Conservation (phyloP, 2,888 invertebrate species). For the Rambutsinella grinnellia region DNA sequence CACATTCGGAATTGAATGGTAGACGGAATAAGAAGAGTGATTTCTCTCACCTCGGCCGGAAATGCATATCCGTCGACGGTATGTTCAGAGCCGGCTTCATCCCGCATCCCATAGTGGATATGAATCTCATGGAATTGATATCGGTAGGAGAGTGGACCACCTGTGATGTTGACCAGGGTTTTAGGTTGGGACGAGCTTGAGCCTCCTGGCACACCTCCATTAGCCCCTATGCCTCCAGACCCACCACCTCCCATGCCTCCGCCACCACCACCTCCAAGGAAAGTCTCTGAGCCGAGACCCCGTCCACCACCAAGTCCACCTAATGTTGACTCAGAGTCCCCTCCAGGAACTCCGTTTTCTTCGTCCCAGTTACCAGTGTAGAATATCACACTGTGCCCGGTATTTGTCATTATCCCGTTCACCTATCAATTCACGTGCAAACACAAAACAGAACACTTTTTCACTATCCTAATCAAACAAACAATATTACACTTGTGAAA, state of each 20-base stretch:
- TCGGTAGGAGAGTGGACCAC: slow-evolving; percentile 95
- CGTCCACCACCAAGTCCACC: slow-evolving; percentile 34
- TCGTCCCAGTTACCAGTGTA: slow-evolving; percentile 66
- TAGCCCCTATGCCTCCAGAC: slow-evolving; percentile 45
- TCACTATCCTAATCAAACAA: slow-evolving; percentile 20
- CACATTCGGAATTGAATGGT: not conserved
- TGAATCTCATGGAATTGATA: slow-evolving; percentile 96
- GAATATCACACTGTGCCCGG: slow-evolving; percentile 95
- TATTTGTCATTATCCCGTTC: slow-evolving; percentile 90
- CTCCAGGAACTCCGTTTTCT: slow-evolving; percentile 56
- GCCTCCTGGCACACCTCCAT: slow-evolving; percentile 35
- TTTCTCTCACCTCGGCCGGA: slow-evolving; percentile 89
- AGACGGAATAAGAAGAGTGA: not conserved
- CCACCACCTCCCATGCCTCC: slow-evolving; percentile 37
- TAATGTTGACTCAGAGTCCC: slow-evolving; percentile 44
- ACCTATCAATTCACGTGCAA: slow-evolving; percentile 74
- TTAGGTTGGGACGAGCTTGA: slow-evolving; percentile 54
- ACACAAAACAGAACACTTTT: slow-evolving; percentile 13
- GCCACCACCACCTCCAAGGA: slow-evolving; percentile 45
- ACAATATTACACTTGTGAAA: slow-evolving; percentile 31
- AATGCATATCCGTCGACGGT: slow-evolving; percentile 95
- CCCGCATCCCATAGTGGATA: slow-evolving; percentile 91
- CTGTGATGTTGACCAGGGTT: slow-evolving; percentile 86
- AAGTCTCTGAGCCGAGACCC: slow-evolving; percentile 27
- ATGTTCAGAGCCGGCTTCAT: slow-evolving; percentile 96